These are phyloP conservation scores for Platalea minor DNA, from an alignment of 2,797 vertebrate genomes.

Conservation along the genomic window DNA sequence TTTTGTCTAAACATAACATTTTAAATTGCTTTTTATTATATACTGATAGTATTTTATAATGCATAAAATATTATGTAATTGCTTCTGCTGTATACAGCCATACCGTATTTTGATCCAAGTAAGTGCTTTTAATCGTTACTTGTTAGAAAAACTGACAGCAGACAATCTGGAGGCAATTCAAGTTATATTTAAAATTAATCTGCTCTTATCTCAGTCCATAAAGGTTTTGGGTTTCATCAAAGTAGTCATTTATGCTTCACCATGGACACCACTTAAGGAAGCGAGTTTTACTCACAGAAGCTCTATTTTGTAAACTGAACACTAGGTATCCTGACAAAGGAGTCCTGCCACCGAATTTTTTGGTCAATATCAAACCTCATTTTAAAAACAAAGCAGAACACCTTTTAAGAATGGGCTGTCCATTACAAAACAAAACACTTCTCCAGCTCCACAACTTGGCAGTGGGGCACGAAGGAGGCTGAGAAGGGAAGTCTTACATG, in stretches of 20 bases:
- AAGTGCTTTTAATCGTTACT: not conserved
- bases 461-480: not conserved
- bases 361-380: not conserved
- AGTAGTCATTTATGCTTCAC: not conserved
- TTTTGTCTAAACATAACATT: not conserved
- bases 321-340: not conserved
- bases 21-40: not conserved
- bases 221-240: not conserved
- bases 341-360: not conserved
- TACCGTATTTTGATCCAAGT: not conserved
- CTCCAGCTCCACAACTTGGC: not conserved
- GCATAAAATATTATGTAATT: not conserved
- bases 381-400: not conserved
- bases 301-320: not conserved
- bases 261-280: not conserved
- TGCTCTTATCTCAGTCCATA: not conserved
- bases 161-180: not conserved
- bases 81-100: not conserved
- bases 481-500: not conserved
- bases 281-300: not conserved
- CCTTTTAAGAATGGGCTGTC: not conserved
- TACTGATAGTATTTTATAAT: not conserved
- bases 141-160: not conserved
- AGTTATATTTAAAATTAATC: not conserved
- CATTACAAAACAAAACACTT: not conserved